Evolutionary conservation across 2,113 vertebrate genomes (phyloP), one percentile per base, ranked within the genome.

Genomic region (Aythya baeri): DNA sequence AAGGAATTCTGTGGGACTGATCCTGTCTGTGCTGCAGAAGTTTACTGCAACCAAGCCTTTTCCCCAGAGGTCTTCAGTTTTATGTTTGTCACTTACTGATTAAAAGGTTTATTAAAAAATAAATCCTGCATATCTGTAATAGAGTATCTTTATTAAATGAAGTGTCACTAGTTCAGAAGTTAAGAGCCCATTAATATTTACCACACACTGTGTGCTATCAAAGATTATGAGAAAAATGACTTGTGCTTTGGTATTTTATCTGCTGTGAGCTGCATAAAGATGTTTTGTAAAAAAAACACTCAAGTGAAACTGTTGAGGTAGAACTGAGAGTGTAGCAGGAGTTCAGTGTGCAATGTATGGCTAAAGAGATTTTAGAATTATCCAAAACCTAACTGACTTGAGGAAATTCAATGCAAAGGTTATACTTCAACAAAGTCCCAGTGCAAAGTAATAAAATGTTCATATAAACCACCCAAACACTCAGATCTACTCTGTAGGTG

Each of bases 161-260:
- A 83, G 36, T 78, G 73, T 90, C 73, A 70, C 16, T 76, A 89
- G 38, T 87, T 89, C 81, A 83, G 67, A 25, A 91, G 34, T 65
- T 94, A 76, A 92, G 84, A 83, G 41, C 18, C 44, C 21, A 13
- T 91, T 68, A 73, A 74, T 82, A 68, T 85, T 94, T 95, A 76
- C 62, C 31, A n/a, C 5, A 87, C 44, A 22, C 31, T 50, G 16
- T 43, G 17, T 54, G 13, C 62, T 87, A 14, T 89, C 54, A 85
- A 36, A 82, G 44, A 11, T 58, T 50, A 34, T 38, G n/a, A 86
- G 86, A 93, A 83, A 90, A 95, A 83, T 68, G 0, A 38, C 17
- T 75, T 78, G 14, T 27, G 6, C 41, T 83, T 90, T 83, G 34
- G 9, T 67, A 44, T 70, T 94, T 94, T 7, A 32, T 83, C 82